These are phyloP conservation scores for Guaruba guarouba DNA, from an alignment of 2,113 vertebrate genomes.

Conservation along the genomic window DNA sequence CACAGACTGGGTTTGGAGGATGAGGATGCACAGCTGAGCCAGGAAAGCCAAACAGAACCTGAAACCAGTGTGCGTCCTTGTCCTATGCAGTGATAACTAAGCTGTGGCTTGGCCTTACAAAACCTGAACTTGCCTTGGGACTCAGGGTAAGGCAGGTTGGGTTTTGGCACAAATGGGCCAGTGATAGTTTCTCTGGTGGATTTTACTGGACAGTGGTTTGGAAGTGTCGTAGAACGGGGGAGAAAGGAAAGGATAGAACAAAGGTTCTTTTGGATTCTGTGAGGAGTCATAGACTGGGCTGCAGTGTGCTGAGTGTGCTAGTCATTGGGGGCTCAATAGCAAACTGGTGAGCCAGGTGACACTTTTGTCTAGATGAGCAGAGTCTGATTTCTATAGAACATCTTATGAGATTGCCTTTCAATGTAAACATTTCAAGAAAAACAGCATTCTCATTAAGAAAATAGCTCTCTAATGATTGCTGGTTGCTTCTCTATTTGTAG, in stretches of 20 bases:
- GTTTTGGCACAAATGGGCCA: neutral
- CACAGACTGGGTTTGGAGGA: neutral
- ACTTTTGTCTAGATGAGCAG: neutral
- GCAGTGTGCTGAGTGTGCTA: neutral
- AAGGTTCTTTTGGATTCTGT: neutral
- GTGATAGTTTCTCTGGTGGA: neutral
- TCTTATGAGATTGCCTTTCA: neutral
- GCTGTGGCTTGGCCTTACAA: neutral
- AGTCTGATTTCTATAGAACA: neutral
- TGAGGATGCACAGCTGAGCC: neutral
- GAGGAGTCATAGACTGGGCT: neutral
- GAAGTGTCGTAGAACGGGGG: neutral
- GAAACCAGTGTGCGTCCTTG: accelerated
- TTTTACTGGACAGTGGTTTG: neutral
- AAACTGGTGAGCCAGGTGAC: neutral
- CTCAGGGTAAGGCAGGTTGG: neutral
- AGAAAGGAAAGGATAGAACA: neutral
- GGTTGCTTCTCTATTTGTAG: conserved; percentile 41
- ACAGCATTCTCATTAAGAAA: neutral
- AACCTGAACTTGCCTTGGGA: neutral
- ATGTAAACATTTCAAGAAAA: neutral
- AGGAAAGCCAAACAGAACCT: neutral
- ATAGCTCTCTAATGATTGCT: neutral
- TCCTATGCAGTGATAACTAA: neutral
- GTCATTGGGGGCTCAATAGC: neutral